phyloP scores from a whole-genome alignment of 2,797 vertebrate genomes.

The Carcharodon carcharias region DNA sequence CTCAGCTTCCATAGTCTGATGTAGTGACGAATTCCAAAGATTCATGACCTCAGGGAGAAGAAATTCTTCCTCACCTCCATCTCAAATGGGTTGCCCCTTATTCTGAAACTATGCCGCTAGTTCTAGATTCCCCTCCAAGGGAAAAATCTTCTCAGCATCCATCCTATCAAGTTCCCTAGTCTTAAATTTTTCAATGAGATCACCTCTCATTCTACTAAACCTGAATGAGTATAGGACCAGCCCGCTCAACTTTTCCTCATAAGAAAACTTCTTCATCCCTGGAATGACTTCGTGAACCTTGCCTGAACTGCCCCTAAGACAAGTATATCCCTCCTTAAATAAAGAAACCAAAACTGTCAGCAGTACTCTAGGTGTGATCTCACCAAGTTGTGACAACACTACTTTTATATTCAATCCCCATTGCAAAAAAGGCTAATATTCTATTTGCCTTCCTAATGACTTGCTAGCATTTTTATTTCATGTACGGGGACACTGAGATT shows the following conservation, averaged over 20 bases:
- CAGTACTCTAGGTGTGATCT: too few relatives aligned
- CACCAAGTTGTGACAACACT: too few relatives aligned
- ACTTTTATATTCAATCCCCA: too few relatives aligned
- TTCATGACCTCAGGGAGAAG: not conserved
- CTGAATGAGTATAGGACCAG: too few relatives aligned
- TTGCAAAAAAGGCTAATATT: not conserved
- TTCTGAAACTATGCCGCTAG: not conserved
- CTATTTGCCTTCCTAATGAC: not conserved
- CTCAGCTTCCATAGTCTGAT: not conserved
- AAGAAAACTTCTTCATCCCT: too few relatives aligned
- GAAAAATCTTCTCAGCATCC: not conserved
- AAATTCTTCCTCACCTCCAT: not conserved
- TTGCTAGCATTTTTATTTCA: not conserved
- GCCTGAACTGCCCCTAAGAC: too few relatives aligned
- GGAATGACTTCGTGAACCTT: too few relatives aligned
- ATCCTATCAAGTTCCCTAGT: not conserved
- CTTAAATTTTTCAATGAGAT: not conserved
- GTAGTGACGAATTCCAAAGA: not conserved
- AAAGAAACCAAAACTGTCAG: too few relatives aligned
- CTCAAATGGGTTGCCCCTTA: not conserved
- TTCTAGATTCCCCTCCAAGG: not conserved
- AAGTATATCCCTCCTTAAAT: too few relatives aligned
- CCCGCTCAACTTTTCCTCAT: too few relatives aligned
- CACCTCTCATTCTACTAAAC: too few relatives aligned
- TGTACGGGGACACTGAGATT: not conserved